Evolutionary conservation across 2,797 vertebrate species (phyloP), one percentile per base, ranked within the genome.

Genomic region (Sardinella longiceps): DNA sequence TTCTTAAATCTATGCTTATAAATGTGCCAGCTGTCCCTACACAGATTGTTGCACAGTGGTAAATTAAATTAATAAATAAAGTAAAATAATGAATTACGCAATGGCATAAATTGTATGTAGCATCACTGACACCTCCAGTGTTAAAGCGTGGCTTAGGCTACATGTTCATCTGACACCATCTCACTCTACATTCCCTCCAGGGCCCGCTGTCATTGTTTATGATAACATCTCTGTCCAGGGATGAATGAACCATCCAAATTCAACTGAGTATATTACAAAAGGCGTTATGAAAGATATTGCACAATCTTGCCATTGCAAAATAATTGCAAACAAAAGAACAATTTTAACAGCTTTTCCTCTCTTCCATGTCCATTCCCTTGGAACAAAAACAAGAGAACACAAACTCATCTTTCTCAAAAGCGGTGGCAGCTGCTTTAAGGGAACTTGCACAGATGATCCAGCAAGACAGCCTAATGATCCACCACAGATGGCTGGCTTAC

Each of bases 381-480:
- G 70, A 23, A 43, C 6, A 7, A 20, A 20, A 43, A 77, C 37
- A 39, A 43, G 14, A 23, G 33, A 33, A 5, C 3, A 18, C 4
- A 0, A 1, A 39, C 33, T 43, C 37, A 20, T 77, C 33, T 39
- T 39, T 39, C 18, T 43, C 12, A 20, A 77, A 77, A 77, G 23
- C 6, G 33, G 70, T 39, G 18, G 33, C 70, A 77, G 39, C 18
- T 77, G 70, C 37, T 43, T 77, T 43, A 43, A 20, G 33, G 14
- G 66, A 30, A 37, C 66, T 23, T 77, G 33, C 37, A 77, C 70
- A 77, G 70, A 77, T 43, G 70, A 77, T 23, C 70, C 39, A 43
- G 15, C 39, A 20, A 77, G 43, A 23, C 4, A 18, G 37, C 37
- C 18, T 77, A 33, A 77, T 7, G 37, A 77, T 37, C 37, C 37